Conservation (phyloP, 2,797 vertebrate species). For the Aplochiton taeniatus region DNA sequence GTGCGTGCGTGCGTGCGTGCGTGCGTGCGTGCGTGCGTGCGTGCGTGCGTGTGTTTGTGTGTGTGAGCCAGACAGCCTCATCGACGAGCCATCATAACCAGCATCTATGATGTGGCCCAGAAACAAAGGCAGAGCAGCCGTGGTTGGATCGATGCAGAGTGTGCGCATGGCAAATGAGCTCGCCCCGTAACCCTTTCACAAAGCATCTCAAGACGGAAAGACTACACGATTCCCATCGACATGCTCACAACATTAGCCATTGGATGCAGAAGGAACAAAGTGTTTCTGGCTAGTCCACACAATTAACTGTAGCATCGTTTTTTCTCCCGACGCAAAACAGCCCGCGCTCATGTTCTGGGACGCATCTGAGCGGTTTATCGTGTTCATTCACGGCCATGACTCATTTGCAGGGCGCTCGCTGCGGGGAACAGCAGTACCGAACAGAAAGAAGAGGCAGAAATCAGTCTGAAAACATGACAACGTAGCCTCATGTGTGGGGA, state of each 20-base stretch:
- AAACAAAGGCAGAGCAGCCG: background rate
- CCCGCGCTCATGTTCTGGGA: no score
- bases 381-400: background rate
- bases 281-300: no score
- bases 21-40: background rate
- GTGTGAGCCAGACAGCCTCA: background rate
- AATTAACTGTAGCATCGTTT: no score
- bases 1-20: background rate
- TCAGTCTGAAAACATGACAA: background rate
- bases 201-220: background rate
- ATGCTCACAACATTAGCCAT: no score
- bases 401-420: background rate
- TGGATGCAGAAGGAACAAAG: no score
- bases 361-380: background rate
- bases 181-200: background rate
- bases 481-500: background rate
- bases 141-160: background rate
- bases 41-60: background rate
- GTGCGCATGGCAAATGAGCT: background rate
- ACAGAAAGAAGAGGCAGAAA: conserved; percentile 15
- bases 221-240: no score
- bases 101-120: conserved; percentile 1
- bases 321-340: no score
- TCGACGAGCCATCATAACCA: conserved; percentile 2
- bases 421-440: conserved; percentile 13